Evolutionary conservation across 2,113 vertebrate species (phyloP), one percentile per base, ranked within the genome.

Genomic region (Pithys albifrons): DNA sequence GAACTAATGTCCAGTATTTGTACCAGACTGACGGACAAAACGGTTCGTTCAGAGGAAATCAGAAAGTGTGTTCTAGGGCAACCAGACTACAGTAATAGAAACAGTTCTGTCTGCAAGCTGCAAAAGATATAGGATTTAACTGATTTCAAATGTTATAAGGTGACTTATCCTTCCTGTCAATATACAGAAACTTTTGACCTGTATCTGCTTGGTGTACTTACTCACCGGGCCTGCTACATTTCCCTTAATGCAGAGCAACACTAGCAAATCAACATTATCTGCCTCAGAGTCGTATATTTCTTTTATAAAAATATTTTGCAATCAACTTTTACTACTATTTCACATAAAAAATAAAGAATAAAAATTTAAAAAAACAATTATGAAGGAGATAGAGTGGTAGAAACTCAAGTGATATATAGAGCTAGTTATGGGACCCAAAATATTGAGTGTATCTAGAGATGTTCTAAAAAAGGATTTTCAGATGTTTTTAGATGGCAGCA

Each of bases 191-290:
- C 33, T 85, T 92, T 65, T 91, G 54, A 79, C 52, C 70, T 61
- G 15, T 12, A 18, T 76, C 65, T 59, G 57, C 14, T 43, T 16
- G 6, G 14, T n/a, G 17, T 39, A 35, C 31, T 66, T 35, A 55
- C 19, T 24, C 12, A 59, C 12, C 0, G 0, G 61, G 28, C 11
- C 52, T n/a, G 10, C 31, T 55, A n/a, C 7, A 10, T 74, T 78
- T 4, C 5, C 6, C 11, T 51, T 43, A 58, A 39, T 12, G 11
- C 12, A 73, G 24, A 74, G 16, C 79, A 77, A 77, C 16, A 2
- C 14, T 59, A 35, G 24, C 11, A 69, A 2, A 49, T 39, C 29
- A 49, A 28, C 0, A 1, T 20, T 74, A 28, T n/a, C 41, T 54
- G 27, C 6, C 7, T 55, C 13, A 55, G 2, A 72, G 19, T 19